These are phyloP conservation scores for Myotis findleyi DNA, from an alignment of 2,797 vertebrate species.

Conservation along the genomic window DNA sequence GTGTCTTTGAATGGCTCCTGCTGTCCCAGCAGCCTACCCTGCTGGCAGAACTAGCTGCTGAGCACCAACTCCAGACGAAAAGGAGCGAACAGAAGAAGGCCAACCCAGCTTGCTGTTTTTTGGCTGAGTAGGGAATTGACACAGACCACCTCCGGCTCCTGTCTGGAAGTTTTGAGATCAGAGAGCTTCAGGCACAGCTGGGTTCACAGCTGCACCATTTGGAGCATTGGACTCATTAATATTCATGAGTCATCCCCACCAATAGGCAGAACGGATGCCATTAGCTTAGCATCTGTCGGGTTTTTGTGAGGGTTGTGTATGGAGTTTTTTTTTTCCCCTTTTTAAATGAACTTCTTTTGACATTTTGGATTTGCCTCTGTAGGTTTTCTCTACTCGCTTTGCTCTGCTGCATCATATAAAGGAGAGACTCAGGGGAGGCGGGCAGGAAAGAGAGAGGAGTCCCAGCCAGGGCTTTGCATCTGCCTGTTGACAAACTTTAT, in stretches of 20 bases:
- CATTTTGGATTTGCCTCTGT: slow-evolving; percentile 83
- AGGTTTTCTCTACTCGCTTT: slow-evolving; percentile 70
- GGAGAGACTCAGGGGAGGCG: slow-evolving; percentile 69
- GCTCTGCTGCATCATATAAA: slow-evolving; percentile 60
- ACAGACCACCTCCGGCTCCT: slow-evolving; percentile 81
- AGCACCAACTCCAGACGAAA: slow-evolving; percentile 60
- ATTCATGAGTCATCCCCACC: slow-evolving; percentile 85
- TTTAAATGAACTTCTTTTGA: slow-evolving; percentile 86
- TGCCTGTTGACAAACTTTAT: slow-evolving; percentile 83
- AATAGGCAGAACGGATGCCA: slow-evolving; percentile 82
- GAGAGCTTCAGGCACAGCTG: slow-evolving; percentile 86
- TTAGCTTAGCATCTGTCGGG: slow-evolving; percentile 85
- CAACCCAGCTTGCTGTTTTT: slow-evolving; percentile 71
- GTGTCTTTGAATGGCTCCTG: slow-evolving; percentile 65
- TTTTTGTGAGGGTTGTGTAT: slow-evolving; percentile 81
- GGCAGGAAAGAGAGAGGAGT: slow-evolving; percentile 61
- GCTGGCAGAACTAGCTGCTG: slow-evolving; percentile 73
- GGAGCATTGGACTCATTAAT: slow-evolving; percentile 85
- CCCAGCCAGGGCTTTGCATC: slow-evolving; percentile 72
- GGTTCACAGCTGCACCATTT: slow-evolving; percentile 88
- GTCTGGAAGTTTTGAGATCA: slow-evolving; percentile 84
- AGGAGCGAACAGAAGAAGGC: slow-evolving; percentile 67
- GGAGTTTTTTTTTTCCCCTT: slow-evolving; percentile 72
- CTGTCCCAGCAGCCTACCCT: slow-evolving; percentile 76
- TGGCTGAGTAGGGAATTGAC: slow-evolving; percentile 84